Conservation (phyloP, 2,113 vertebrate species). For the Uria lomvia region DNA sequence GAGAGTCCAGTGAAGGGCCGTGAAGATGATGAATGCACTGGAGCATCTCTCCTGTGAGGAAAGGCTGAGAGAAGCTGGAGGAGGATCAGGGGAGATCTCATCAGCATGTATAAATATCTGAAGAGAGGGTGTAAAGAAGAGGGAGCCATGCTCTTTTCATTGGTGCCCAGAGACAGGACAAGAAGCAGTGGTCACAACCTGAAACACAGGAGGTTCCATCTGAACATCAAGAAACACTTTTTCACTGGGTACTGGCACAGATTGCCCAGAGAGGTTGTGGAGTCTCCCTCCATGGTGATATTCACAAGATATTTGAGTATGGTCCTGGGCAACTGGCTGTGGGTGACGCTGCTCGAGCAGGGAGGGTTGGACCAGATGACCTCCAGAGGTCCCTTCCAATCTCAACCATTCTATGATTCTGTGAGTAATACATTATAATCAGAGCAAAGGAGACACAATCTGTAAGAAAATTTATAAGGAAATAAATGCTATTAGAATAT, state of each 20-base stretch:
- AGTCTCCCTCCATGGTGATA: neutral
- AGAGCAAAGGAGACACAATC: neutral
- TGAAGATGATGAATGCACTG: neutral
- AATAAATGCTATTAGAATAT: neutral
- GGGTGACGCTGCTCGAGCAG: neutral
- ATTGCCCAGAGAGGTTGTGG: neutral
- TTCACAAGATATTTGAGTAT: neutral
- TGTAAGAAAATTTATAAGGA: neutral
- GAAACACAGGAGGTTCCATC: neutral
- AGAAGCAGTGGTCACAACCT: neutral
- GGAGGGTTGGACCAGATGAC: neutral
- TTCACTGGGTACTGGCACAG: accelerated
- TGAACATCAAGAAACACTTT: neutral
- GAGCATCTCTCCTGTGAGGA: neutral
- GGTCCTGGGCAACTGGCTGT: neutral
- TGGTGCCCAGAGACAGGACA: neutral
- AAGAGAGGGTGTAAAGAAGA: neutral
- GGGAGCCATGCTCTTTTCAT: neutral
- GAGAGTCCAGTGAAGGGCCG: neutral
- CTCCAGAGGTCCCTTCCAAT: neutral
- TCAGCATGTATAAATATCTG: neutral
- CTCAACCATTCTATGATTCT: neutral
- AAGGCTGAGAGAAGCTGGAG: neutral
- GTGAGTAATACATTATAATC: neutral
- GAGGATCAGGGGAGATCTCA: neutral